Conservation (phyloP, 2,888 invertebrate genomes). For the Ectobius pallidus region DNA sequence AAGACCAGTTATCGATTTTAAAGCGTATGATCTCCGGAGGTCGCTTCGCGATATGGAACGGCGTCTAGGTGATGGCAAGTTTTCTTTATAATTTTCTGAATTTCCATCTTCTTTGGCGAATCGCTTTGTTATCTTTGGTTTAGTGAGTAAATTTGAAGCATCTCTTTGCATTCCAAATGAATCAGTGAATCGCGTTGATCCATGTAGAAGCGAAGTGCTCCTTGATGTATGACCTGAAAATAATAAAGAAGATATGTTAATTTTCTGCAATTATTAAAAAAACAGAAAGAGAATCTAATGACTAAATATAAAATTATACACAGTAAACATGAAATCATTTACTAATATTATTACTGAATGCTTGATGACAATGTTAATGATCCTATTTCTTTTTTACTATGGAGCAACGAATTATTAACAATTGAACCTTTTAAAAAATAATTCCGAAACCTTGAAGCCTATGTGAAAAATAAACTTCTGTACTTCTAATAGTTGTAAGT, state of each 20-base stretch:
- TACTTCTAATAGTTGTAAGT: too few species aligned
- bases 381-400: too few species aligned
- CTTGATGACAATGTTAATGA: too few species aligned
- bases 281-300: too few species aligned
- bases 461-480: too few species aligned
- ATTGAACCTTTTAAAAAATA: too few species aligned
- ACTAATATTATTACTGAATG: too few species aligned
- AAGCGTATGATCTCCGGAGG: background rate
- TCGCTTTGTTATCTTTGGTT: slow-evolving; percentile 26
- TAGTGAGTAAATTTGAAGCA: background rate
- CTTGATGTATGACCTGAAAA: slow-evolving; percentile 1
- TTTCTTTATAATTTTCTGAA: background rate
- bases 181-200: background rate
- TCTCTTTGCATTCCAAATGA: slow-evolving; percentile 15
- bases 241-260: background rate
- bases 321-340: too few species aligned
- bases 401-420: too few species aligned
- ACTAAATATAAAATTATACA: too few species aligned
- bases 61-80: background rate
- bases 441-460: too few species aligned
- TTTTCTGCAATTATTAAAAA: too few species aligned
- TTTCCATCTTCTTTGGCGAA: slow-evolving; percentile 18
- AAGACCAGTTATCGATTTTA: background rate
- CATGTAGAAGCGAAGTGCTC: background rate
- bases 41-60: background rate